phyloP scores from a whole-genome alignment of 2,113 vertebrate species.

The Xiphophorus maculatus region DNA sequence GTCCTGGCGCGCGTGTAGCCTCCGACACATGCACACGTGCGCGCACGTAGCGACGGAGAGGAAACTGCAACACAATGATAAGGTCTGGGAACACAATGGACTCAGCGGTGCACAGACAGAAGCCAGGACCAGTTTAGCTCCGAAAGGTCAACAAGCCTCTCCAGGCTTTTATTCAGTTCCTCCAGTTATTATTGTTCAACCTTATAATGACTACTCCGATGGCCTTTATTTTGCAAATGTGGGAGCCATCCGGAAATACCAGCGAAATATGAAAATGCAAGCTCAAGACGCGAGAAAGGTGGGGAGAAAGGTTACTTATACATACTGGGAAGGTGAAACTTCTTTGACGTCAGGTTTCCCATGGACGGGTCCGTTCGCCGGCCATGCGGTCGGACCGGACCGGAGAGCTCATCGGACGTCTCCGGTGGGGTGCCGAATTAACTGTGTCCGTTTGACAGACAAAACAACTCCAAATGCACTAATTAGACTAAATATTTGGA shows the following conservation, averaged over 20 bases:
- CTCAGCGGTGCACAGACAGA: constrained; percentile 76
- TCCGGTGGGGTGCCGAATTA: constrained; percentile 31
- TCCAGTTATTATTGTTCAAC: constrained; percentile 77
- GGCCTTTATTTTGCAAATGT: constrained; percentile 80
- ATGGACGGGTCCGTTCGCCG: constrained; percentile 29
- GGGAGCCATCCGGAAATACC: constrained; percentile 80
- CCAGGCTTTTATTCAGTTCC: constrained; percentile 74
- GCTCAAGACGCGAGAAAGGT: constrained; percentile 41
- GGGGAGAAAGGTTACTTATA: constrained; percentile 60
- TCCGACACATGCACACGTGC: constrained; percentile 52
- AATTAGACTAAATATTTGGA: neutral
- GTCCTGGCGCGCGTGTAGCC: constrained; percentile 26
- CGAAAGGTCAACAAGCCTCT: constrained; percentile 81
- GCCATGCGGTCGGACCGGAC: constrained; percentile 24
- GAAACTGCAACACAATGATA: constrained; percentile 85
- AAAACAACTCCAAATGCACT: neutral
- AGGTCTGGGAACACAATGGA: constrained; percentile 82
- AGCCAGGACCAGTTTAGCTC: constrained; percentile 82
- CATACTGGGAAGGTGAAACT: constrained; percentile 42
- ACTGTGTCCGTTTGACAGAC: constrained; percentile 2
- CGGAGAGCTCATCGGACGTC: constrained; percentile 20
- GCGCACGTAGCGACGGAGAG: constrained; percentile 65
- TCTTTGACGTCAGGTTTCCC: constrained; percentile 71
- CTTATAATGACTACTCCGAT: constrained; percentile 75
- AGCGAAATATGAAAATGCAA: constrained; percentile 75